Percentiles rank a stretch among this genome's conserved stretches.
phyloP scores from a whole-genome alignment of 1,140 invertebrate genomes.

The Pseudomyrmex gracilis region DNA sequence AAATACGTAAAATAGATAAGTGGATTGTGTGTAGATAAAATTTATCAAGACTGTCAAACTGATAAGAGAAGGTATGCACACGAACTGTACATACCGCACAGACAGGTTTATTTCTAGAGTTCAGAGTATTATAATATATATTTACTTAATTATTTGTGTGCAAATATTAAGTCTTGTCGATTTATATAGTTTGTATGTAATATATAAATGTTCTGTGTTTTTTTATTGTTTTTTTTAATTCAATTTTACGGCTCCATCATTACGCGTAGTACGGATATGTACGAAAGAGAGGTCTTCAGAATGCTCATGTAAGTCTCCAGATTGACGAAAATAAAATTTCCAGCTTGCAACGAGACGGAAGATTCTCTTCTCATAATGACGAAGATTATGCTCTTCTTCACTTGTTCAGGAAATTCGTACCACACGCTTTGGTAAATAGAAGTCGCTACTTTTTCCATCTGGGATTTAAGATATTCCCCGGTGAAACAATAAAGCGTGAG shows the following conservation, averaged over 20 bases:
- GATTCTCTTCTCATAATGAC: slow-evolving; percentile 43
- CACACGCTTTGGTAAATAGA: slow-evolving; percentile 36
- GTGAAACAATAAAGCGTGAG: slow-evolving; percentile 57
- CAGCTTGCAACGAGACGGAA: slow-evolving; percentile 35
- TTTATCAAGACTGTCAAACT: no score
- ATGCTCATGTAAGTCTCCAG: slow-evolving; percentile 61
- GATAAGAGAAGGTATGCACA: no score
- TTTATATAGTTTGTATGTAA: no score
- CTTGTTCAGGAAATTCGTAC: slow-evolving; percentile 30
- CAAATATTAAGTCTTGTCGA: no score
- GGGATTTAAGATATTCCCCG: slow-evolving; percentile 55
- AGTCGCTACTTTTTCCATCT: slow-evolving; percentile 53
- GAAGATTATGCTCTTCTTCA: slow-evolving; percentile 38
- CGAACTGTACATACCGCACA: no score
- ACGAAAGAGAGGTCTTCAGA: slow-evolving; percentile 63
- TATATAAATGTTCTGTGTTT: no score
- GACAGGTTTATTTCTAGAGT: no score
- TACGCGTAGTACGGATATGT: slow-evolving; percentile 63
- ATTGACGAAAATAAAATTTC: slow-evolving; percentile 52
- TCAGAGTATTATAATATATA: no score
- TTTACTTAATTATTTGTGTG: no score
- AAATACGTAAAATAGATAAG: no score
- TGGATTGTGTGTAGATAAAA: no score
- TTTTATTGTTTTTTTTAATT: no score
- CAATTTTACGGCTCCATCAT: slow-evolving; percentile 46